These are phyloP conservation scores for Melikaiella ostensackeni DNA, from an alignment of 2,888 invertebrate species.

Conservation along the genomic window DNA sequence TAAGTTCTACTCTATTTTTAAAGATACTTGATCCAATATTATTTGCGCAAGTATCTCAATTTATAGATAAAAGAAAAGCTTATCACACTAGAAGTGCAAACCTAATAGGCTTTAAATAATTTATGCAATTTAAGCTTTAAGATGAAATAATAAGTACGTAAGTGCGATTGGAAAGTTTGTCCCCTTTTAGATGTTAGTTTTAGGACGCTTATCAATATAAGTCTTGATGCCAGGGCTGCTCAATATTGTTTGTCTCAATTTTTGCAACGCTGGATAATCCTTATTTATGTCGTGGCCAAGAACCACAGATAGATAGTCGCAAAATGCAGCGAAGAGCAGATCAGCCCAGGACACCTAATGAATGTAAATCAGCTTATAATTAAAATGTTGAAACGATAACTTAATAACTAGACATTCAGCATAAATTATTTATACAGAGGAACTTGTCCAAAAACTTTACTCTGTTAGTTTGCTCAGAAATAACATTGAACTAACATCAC, in stretches of 20 bases:
- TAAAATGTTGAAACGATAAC: neutral
- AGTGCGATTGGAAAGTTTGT: neutral
- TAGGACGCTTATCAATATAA: conserved; percentile 72
- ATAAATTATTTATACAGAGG: too few relatives aligned
- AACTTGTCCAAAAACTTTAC: too few relatives aligned
- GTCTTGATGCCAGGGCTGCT: conserved; percentile 76
- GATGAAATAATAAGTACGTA: too few relatives aligned
- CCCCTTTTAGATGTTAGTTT: conserved; percentile 54
- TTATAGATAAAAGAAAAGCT: too few relatives aligned
- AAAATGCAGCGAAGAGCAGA: conserved; percentile 73
- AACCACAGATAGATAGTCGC: conserved; percentile 69
- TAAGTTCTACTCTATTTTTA: too few relatives aligned
- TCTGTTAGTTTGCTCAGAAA: neutral
- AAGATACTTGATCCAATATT: too few relatives aligned
- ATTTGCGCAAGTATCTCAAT: too few relatives aligned
- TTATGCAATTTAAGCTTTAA: too few relatives aligned
- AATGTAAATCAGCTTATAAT: conserved; percentile 33
- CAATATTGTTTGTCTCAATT: conserved; percentile 73
- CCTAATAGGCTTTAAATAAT: too few relatives aligned
- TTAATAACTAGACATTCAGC: too few relatives aligned
- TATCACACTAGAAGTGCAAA: too few relatives aligned
- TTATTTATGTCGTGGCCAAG: conserved; percentile 68
- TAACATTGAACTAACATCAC: neutral
- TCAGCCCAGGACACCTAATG: conserved; percentile 78
- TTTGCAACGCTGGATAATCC: conserved; percentile 76